Conservation (phyloP, 2,113 vertebrate species). For the Brachionichthys hirsutus region DNA sequence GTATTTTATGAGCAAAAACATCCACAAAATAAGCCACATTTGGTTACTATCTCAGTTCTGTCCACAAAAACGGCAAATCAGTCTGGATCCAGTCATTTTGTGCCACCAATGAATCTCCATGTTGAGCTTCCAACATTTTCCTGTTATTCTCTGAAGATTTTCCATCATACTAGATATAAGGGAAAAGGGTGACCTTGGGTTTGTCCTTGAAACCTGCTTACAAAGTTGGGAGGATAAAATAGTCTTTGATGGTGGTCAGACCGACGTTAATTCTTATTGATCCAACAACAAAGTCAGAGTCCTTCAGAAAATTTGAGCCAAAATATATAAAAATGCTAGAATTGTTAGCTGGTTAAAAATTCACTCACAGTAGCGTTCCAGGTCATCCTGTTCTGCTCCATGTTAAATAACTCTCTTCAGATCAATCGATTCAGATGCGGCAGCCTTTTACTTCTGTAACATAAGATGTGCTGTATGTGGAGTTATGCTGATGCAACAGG, state of each 20-base stretch:
- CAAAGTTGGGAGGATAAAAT: constrained; percentile 30
- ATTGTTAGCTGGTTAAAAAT: not conserved
- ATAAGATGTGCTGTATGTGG: constrained; percentile 5
- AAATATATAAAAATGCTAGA: too few species aligned
- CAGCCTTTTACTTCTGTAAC: constrained; percentile 31
- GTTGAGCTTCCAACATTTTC: constrained; percentile 45
- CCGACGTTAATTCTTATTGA: constrained; percentile 12
- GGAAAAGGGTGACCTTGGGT: constrained; percentile 48
- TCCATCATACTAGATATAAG: constrained; percentile 49
- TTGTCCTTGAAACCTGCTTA: constrained; percentile 54
- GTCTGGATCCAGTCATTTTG: constrained; percentile 23
- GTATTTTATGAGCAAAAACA: too few species aligned
- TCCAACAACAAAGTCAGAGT: constrained; percentile 4
- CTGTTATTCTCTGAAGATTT: constrained; percentile 48
- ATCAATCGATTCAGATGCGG: constrained; percentile 45
- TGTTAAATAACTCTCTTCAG: constrained; percentile 6
- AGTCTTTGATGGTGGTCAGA: constrained; percentile 11
- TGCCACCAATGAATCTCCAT: constrained; percentile 45
- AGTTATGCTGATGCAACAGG: constrained; percentile 53
- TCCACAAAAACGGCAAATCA: too few species aligned
- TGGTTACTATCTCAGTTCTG: too few species aligned
- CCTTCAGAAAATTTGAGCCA: constrained; percentile 33
- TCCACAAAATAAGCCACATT: too few species aligned
- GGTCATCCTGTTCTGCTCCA: not conserved
- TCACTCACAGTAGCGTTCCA: not conserved